phyloP scores from a whole-genome alignment of 2,888 invertebrate genomes.

The Hermodice carunculata region DNA sequence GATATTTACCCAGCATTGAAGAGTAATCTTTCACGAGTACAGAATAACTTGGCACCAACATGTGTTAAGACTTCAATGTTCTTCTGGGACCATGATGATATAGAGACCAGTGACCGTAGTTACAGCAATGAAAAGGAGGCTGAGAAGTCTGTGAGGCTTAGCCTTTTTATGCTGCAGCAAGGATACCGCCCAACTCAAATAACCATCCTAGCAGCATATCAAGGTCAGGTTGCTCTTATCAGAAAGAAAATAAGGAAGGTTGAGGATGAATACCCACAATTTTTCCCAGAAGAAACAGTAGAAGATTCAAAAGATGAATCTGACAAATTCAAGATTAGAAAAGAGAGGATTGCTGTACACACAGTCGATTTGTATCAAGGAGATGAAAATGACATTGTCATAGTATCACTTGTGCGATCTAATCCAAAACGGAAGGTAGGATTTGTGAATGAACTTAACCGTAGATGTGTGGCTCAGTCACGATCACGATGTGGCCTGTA shows the following conservation, averaged over 20 bases:
- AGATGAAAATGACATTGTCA: constrained; percentile 54
- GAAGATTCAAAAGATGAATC: neutral
- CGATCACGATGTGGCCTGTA: constrained; percentile 35
- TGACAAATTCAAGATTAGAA: neutral
- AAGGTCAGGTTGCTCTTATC: constrained; percentile 30
- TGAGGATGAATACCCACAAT: neutral
- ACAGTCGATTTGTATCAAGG: constrained; percentile 56
- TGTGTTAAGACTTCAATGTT: constrained; percentile 28
- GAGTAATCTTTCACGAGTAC: constrained; percentile 23
- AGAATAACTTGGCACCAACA: constrained; percentile 4
- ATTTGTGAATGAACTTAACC: constrained; percentile 58
- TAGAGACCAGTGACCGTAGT: constrained; percentile 24
- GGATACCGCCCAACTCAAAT: constrained; percentile 23
- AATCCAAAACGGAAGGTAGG: constrained; percentile 55
- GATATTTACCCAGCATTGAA: constrained; percentile 33
- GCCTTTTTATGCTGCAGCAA: constrained; percentile 31
- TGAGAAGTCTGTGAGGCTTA: constrained; percentile 25
- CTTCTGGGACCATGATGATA: constrained; percentile 34
- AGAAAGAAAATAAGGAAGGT: constrained; percentile 13
- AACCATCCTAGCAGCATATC: constrained; percentile 34
- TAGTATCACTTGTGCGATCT: constrained; percentile 53
- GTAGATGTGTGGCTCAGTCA: constrained; percentile 61
- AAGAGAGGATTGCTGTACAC: constrained; percentile 16
- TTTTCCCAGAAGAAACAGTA: neutral
- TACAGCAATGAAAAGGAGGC: constrained; percentile 30